phyloP scores from a whole-genome alignment of 1,140 invertebrate species.

The Microvelia longipes region DNA sequence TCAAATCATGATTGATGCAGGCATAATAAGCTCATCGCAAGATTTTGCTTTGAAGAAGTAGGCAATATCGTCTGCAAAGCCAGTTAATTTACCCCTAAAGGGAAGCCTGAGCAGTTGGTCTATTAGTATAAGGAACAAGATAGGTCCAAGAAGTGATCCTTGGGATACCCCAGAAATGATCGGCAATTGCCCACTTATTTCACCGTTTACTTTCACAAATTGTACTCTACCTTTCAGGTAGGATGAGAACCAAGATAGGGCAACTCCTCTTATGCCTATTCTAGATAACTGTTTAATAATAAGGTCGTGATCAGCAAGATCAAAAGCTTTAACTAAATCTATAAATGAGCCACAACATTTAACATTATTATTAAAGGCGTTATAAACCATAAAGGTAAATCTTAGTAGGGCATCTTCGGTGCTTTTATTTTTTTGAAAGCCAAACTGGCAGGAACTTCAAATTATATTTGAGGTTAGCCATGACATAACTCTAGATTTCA shows the following conservation, averaged over 20 bases:
- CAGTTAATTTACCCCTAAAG: background rate
- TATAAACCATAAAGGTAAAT: background rate
- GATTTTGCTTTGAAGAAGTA: background rate
- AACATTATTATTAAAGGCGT: background rate
- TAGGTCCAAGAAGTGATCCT: background rate
- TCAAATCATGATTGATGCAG: background rate
- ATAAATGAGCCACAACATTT: background rate
- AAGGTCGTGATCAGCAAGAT: background rate
- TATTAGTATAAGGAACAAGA: background rate
- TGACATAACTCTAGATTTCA: background rate
- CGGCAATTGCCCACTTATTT: background rate
- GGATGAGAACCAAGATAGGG: background rate
- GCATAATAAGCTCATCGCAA: background rate
- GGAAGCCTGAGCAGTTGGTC: background rate
- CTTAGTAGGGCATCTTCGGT: background rate
- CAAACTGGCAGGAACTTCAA: background rate
- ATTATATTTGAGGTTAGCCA: background rate
- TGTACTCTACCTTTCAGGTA: background rate
- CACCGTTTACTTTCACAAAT: background rate
- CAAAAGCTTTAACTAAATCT: background rate
- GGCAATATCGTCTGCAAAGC: background rate
- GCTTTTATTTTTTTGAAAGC: constrained; percentile 4
- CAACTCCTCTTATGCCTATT: background rate
- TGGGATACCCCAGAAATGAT: background rate
- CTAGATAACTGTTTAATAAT: background rate